Base-by-base conservation (phyloP, 53 echinoderm and acorn worm genomes). In the Stichopus horrens region DNA sequence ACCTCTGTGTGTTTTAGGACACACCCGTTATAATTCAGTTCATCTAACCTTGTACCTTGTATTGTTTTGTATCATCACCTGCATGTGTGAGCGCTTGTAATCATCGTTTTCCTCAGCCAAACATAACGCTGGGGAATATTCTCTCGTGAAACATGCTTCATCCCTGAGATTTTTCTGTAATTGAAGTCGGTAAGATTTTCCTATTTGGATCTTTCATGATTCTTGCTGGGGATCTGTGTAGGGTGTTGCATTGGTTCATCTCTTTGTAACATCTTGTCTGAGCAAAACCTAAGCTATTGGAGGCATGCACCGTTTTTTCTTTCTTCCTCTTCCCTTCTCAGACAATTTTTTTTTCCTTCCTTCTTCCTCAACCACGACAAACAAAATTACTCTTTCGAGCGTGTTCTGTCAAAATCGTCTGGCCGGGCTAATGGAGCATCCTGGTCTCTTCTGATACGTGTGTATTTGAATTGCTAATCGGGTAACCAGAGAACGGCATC, bases 401-500 rank as follows among this genome's bases (percentile, higher is more conserved):
- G 57, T 57, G 54, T 58, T 81, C 81, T 56, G 81, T 81, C 81
- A 81, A 81, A 56, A 81, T 56, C 81, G 81, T 81, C 81, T 81
- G 55, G 81, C 58, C 81, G 22, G 81, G 57, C 81, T 81, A 81
- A 81, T 81, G 81, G 81, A 81, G 81, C 81, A 81, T 81, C 57
- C 53, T 81, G 81, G 81, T 56, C 57, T 58, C 56, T 81, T 81
- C 81, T 57, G 58, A 81, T 81, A 81, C 58, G 81, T 81, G 16
- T 81, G 81, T 57, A 81, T 81, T 81, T 81, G 81, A 81, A 81
- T 81, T 81, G 81, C 81, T 57, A 81, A 81, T 81, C 71, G 16
- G 58, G 81, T 57, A 81, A 81, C 81, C 14, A 16, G 81, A 81
- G 81, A 81, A 54, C 71, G n/a, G n/a, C 57, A 81, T 55, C 81